phyloP scores from a whole-genome alignment of 2,888 invertebrate genomes.

The Phengaris alcon region DNA sequence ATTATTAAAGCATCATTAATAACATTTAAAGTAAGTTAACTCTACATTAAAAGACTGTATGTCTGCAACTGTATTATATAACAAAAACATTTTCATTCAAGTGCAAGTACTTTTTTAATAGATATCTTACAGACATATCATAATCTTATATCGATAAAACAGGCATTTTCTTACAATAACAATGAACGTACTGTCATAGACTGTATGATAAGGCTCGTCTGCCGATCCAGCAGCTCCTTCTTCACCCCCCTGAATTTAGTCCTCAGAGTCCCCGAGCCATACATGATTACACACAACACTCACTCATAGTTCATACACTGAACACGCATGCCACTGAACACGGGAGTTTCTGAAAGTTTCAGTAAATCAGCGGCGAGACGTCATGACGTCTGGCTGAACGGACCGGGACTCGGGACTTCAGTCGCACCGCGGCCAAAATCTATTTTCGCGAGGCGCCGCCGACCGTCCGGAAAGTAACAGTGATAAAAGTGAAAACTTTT shows the following conservation, averaged over 20 bases:
- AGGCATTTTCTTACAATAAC: not conserved
- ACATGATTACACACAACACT: constrained; percentile 56
- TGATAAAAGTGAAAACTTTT: constrained; percentile 54
- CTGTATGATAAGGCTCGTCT: constrained; percentile 86
- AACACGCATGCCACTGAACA: constrained; percentile 29
- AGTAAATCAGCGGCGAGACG: constrained; percentile 46
- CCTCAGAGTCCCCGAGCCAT: constrained; percentile 79
- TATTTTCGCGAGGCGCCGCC: constrained; percentile 78
- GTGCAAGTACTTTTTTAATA: not conserved
- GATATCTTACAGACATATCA: not conserved
- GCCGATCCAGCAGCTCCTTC: constrained; percentile 85
- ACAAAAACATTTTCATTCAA: not conserved
- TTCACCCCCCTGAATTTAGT: constrained; percentile 88
- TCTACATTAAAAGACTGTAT: not conserved
- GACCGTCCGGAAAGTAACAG: constrained; percentile 66
- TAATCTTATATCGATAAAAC: not conserved
- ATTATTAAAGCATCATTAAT: not conserved
- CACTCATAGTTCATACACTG: constrained; percentile 40
- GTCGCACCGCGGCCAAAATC: constrained; percentile 73
- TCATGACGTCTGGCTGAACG: constrained; percentile 63
- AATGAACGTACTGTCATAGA: constrained; percentile 88
- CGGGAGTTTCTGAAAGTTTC: constrained; percentile 5
- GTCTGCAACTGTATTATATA: constrained; percentile 5
- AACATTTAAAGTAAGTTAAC: constrained; percentile 1
- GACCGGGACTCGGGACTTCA: constrained; percentile 66